Percentiles rank a stretch among this genome's conserved stretches.
These are phyloP conservation scores for Agrilus planipennis DNA, from an alignment of 1,140 invertebrate genomes.

Conservation along the genomic window DNA sequence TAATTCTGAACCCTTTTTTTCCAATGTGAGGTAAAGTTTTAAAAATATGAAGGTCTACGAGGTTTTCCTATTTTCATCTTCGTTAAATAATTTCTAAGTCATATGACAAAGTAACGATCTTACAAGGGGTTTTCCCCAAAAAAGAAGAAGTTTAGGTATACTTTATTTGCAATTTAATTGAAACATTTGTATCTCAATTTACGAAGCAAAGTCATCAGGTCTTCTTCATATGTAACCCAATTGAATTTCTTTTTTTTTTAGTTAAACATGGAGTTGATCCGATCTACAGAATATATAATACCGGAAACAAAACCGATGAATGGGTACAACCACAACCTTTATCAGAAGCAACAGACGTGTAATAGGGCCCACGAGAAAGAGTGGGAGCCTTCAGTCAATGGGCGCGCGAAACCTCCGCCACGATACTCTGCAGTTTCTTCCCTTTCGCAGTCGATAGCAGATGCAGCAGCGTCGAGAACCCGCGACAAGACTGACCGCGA, in stretches of 20 bases:
- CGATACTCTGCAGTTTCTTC: conserved; percentile 23
- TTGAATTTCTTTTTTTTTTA: background rate
- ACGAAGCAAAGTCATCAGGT: too few relatives aligned
- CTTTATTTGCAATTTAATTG: too few relatives aligned
- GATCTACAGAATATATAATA: conserved; percentile 25
- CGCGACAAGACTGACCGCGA: conserved; percentile 13
- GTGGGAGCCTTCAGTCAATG: conserved; percentile 30
- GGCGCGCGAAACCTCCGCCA: conserved; percentile 20
- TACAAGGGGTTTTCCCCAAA: too few relatives aligned
- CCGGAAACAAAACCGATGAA: conserved; percentile 27
- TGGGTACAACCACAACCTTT: conserved; percentile 13
- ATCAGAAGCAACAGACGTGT: conserved; percentile 17
- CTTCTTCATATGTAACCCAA: background rate
- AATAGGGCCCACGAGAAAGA: conserved; percentile 22
- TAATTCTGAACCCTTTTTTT: too few relatives aligned
- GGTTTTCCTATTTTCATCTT: too few relatives aligned
- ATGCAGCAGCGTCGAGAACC: too few relatives aligned
- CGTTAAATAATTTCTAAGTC: too few relatives aligned
- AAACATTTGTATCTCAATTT: too few relatives aligned
- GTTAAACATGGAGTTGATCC: conserved; percentile 24
- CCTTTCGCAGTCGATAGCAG: conserved; percentile 18
- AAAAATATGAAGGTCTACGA: too few relatives aligned
- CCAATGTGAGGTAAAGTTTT: too few relatives aligned
- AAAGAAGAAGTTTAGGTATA: too few relatives aligned
- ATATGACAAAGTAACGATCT: too few relatives aligned